Percentiles rank a stretch among this genome's conserved stretches.
Evolutionary conservation across 92 coral and sea anemone genomes (phyloP).

Genomic region (Anthopleura xanthogrammica): DNA sequence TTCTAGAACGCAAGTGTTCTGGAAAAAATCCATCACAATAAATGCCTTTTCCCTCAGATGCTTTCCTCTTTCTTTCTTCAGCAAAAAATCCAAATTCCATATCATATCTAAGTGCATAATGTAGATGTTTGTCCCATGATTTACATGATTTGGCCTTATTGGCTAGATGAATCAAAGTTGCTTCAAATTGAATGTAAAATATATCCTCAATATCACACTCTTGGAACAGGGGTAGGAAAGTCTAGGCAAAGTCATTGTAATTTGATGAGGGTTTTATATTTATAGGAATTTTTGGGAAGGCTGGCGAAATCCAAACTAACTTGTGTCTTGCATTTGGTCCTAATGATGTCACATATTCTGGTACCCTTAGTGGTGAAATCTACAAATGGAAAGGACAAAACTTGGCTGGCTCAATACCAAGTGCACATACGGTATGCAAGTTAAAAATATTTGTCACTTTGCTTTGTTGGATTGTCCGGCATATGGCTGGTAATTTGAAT

Average conservation of each 20-base stretch:
- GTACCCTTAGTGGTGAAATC: conserved; percentile 96
- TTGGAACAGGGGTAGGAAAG: too few relatives aligned
- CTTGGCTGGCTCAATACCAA: conserved; percentile 77
- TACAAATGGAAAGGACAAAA: conserved; percentile 96
- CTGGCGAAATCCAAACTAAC: conserved; percentile 98
- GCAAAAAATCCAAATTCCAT: too few relatives aligned
- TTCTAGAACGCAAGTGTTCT: too few relatives aligned
- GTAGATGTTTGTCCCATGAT: too few relatives aligned
- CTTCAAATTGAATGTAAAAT: too few relatives aligned
- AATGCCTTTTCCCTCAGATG: not conserved
- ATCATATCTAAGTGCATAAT: too few relatives aligned
- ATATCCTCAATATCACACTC: too few relatives aligned
- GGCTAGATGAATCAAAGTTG: too few relatives aligned
- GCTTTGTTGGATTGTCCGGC: not conserved
- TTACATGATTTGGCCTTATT: too few relatives aligned
- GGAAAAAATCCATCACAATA: too few relatives aligned
- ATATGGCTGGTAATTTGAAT: too few relatives aligned
- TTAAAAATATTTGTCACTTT: not conserved
- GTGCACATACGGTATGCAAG: conserved; percentile 80
- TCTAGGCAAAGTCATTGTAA: not conserved
- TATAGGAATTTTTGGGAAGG: conserved; percentile 97
- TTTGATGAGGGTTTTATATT: not conserved
- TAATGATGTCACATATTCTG: conserved; percentile 89
- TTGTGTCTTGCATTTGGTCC: conserved; percentile 94
- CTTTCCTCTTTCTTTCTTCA: too few relatives aligned